These are phyloP conservation scores for Leptobrachium leishanense DNA, from an alignment of 2,113 vertebrate species.

Conservation along the genomic window DNA sequence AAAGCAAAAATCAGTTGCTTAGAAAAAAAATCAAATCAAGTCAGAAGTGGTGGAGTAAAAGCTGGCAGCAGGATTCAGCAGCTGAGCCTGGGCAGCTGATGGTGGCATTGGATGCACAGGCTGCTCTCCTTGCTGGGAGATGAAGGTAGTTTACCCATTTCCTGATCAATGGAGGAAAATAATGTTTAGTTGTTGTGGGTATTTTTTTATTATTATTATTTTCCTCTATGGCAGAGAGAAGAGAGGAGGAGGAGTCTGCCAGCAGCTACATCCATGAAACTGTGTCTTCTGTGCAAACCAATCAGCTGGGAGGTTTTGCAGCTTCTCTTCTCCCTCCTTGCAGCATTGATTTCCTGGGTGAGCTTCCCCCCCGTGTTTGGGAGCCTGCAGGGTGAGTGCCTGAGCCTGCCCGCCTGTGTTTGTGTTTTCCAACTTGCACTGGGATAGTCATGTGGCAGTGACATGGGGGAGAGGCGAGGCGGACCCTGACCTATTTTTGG, in stretches of 20 bases:
- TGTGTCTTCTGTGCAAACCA: slow-evolving; percentile 4
- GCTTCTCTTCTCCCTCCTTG: neutral
- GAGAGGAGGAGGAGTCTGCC: slow-evolving; percentile 21
- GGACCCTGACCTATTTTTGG: slow-evolving; percentile 54
- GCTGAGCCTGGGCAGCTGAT: slow-evolving; percentile 23
- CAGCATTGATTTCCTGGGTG: slow-evolving; percentile 11
- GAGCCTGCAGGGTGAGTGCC: neutral
- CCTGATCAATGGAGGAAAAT: neutral
- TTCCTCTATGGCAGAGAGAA: slow-evolving; percentile 21
- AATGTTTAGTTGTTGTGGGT: neutral
- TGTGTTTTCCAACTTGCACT: slow-evolving; percentile 46
- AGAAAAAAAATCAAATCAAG: neutral
- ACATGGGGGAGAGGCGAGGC: slow-evolving; percentile 35
- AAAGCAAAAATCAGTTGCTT: neutral
- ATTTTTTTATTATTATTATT: neutral
- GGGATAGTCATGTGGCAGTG: slow-evolving; percentile 38
- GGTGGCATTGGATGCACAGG: slow-evolving; percentile 30
- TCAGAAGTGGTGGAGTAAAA: neutral
- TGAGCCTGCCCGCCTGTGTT: slow-evolving; percentile 14
- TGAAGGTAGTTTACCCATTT: slow-evolving; percentile 4
- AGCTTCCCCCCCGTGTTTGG: neutral
- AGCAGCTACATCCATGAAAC: slow-evolving; percentile 35
- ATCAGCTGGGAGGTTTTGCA: neutral
- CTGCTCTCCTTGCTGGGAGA: neutral
- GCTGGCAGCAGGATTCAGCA: neutral